Conservation (phyloP, 2,797 vertebrate genomes). For the Danio jaintianensis region DNA sequence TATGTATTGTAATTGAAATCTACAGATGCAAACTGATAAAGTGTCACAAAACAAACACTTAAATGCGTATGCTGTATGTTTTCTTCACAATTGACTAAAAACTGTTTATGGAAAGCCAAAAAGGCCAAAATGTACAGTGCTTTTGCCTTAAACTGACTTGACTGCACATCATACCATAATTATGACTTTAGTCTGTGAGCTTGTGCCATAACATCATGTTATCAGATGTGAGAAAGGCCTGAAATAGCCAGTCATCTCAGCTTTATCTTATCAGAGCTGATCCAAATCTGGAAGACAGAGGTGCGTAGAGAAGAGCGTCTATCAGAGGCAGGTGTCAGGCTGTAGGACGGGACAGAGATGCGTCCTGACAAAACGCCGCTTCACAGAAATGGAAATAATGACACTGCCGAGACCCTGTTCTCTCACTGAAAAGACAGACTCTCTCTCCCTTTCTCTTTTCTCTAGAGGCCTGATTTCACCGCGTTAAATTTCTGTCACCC, state of each 20-base stretch:
- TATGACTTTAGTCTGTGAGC: too few species aligned
- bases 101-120: too few species aligned
- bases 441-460: slow-evolving; percentile 15
- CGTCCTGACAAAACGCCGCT: slow-evolving; percentile 62
- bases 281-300: slow-evolving; percentile 1
- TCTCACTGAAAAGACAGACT: slow-evolving; percentile 20
- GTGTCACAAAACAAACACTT: too few species aligned
- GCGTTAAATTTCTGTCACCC: slow-evolving; percentile 15
- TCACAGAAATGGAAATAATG: slow-evolving; percentile 72
- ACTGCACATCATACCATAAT: too few species aligned
- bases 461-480: slow-evolving; percentile 21
- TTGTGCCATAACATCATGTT: background rate
- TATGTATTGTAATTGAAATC: too few species aligned
- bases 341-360: slow-evolving; percentile 64
- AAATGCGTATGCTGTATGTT: too few species aligned
- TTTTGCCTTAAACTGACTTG: too few species aligned
- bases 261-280: slow-evolving; percentile 43
- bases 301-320: background rate
- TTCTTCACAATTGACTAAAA: too few species aligned
- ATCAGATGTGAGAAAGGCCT: slow-evolving; percentile 14
- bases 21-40: too few species aligned
- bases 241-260: background rate
- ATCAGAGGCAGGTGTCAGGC: slow-evolving; percentile 28
- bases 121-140: too few species aligned
- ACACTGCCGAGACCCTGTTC: slow-evolving; percentile 58